These are phyloP conservation scores for Limnothrissa miodon DNA, from an alignment of 2,113 vertebrate species.

Conservation along the genomic window DNA sequence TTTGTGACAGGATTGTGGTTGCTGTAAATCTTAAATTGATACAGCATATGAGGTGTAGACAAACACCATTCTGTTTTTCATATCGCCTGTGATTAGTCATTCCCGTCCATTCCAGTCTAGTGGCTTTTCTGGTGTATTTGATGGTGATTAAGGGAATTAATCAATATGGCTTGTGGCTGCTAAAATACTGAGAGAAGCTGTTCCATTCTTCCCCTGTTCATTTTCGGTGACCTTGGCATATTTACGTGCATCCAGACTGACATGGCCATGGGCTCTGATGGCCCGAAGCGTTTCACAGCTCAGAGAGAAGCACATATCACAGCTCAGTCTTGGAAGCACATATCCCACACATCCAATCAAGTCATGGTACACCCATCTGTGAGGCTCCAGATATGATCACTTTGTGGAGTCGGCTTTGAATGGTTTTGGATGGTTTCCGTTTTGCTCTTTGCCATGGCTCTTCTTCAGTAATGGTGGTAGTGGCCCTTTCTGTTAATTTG, in stretches of 20 bases:
- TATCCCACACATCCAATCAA: background rate
- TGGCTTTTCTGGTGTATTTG: background rate
- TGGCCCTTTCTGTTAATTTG: background rate
- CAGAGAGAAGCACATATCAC: no score
- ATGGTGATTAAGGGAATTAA: background rate
- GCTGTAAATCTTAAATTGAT: background rate
- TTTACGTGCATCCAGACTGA: background rate
- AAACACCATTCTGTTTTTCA: background rate
- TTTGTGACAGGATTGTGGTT: background rate
- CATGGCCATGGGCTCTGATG: background rate
- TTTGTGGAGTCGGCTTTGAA: background rate
- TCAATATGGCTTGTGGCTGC: background rate
- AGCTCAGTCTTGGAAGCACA: background rate
- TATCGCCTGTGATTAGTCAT: background rate
- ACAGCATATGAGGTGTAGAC: background rate
- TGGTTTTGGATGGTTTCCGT: conserved; percentile 3
- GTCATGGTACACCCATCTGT: background rate
- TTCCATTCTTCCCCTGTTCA: background rate
- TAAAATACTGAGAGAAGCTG: background rate
- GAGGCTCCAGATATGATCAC: background rate
- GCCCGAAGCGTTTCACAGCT: background rate
- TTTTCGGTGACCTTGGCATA: background rate
- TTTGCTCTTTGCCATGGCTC: background rate
- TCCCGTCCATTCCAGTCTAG: background rate
- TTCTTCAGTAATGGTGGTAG: background rate